Conservation (phyloP, 1,140 invertebrate species). For the Drosophila subpulchrella region DNA sequence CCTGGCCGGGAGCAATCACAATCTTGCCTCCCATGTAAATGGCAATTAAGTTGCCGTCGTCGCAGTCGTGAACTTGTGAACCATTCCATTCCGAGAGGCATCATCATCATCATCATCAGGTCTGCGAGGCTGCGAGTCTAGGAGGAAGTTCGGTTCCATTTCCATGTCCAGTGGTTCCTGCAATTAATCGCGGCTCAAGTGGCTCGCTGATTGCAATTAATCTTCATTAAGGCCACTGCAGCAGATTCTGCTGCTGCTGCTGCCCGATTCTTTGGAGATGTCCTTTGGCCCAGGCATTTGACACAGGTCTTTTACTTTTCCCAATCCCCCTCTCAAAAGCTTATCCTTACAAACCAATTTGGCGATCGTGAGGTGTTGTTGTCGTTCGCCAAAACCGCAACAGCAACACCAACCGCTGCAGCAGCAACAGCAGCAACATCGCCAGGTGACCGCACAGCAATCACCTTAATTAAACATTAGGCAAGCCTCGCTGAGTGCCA, state of each 20-base stretch:
- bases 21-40: conserved; percentile 67
- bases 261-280: conserved; percentile 25
- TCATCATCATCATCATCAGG: conserved; percentile 45
- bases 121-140: conserved; percentile 18
- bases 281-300: conserved; percentile 56
- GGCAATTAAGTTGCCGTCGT: conserved; percentile 80
- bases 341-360: conserved; percentile 83
- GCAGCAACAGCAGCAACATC: conserved; percentile 50
- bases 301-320: conserved; percentile 38
- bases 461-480: conserved; percentile 83
- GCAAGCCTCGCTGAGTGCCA: conserved; percentile 73
- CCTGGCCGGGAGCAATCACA: conserved; percentile 57
- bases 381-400: conserved; percentile 48
- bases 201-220: conserved; percentile 84
- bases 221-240: conserved; percentile 73
- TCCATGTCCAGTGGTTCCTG: conserved; percentile 67
- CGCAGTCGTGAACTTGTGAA: conserved; percentile 77
- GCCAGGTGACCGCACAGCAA: conserved; percentile 77
- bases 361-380: conserved; percentile 74
- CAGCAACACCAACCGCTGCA: conserved; percentile 14
- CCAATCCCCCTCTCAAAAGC: conserved; percentile 9
- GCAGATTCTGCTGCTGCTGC: conserved; percentile 7
- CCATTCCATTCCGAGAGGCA: conserved; percentile 55
- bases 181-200: conserved; percentile 82
- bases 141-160: conserved; percentile 71